These are phyloP conservation scores for Halictus quadricinctus DNA, from an alignment of 2,888 invertebrate species.

Conservation along the genomic window DNA sequence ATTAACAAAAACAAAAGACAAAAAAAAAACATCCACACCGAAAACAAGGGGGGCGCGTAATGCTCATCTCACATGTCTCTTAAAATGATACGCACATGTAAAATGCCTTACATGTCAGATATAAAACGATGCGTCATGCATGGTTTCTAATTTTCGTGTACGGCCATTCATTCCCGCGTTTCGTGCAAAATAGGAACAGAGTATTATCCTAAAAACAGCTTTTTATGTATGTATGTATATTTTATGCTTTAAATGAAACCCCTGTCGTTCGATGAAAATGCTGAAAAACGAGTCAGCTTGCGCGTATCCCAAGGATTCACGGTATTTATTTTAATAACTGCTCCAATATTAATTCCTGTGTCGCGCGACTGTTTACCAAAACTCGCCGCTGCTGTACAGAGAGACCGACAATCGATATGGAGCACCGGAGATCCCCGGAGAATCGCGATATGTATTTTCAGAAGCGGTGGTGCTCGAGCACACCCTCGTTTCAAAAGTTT, in stretches of 20 bases:
- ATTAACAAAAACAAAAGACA: not conserved
- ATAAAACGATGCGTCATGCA: not conserved
- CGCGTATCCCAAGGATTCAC: not conserved
- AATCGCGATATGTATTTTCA: slow-evolving; percentile 73
- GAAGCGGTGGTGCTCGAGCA: slow-evolving; percentile 60
- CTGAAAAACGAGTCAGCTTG: not conserved
- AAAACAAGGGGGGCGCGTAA: slow-evolving; percentile 16
- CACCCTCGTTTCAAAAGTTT: slow-evolving; percentile 68
- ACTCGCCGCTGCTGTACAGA: slow-evolving; percentile 50
- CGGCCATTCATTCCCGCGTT: not conserved
- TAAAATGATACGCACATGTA: slow-evolving; percentile 4
- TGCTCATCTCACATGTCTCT: not conserved
- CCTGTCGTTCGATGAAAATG: not conserved
- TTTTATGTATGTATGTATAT: not conserved
- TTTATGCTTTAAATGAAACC: not conserved
- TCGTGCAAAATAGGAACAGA: not conserved
- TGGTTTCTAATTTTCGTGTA: not conserved
- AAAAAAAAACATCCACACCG: not conserved
- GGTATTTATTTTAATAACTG: slow-evolving; percentile 54
- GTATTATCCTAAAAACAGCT: not conserved
- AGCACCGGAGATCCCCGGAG: slow-evolving; percentile 71
- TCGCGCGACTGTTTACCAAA: slow-evolving; percentile 61
- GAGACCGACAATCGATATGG: slow-evolving; percentile 68
- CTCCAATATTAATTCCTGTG: slow-evolving; percentile 57
- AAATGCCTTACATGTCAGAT: slow-evolving; percentile 1